phyloP scores from a whole-genome alignment of 2,888 invertebrate genomes.

The Panopea generosa region DNA sequence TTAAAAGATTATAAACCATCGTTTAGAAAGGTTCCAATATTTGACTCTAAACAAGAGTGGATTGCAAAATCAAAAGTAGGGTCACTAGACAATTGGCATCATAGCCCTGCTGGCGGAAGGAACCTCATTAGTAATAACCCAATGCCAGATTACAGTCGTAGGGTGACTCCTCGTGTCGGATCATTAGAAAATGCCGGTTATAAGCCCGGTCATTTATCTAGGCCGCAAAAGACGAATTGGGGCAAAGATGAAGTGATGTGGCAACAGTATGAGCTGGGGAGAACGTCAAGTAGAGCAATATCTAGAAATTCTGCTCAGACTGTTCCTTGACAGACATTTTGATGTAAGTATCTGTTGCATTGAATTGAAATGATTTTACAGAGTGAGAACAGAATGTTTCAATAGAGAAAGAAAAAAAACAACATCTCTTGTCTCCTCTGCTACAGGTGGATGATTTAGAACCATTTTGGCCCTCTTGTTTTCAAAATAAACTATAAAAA shows the following conservation, averaged over 20 bases:
- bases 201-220: conserved; percentile 41
- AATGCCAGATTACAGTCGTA: conserved; percentile 35
- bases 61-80: conserved; percentile 63
- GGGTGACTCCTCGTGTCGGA: conserved; percentile 38
- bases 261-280: conserved; percentile 40
- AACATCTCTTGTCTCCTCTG: no score
- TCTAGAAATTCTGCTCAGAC: conserved; percentile 62
- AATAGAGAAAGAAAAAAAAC: no score
- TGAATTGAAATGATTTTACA: no score
- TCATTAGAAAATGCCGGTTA: conserved; percentile 54
- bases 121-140: conserved; percentile 49
- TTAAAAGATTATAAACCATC: conserved; percentile 68
- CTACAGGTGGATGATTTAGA: no score
- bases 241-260: conserved; percentile 55
- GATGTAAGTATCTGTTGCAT: no score
- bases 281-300: conserved; percentile 33
- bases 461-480: no score
- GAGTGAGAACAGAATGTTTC: no score
- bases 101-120: conserved; percentile 71
- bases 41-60: conserved; percentile 41
- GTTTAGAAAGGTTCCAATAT: conserved; percentile 68
- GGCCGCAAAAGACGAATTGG: conserved; percentile 37
- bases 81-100: conserved; percentile 70
- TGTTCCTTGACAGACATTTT: conserved; percentile 61
- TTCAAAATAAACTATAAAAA: no score